phyloP scores from a whole-genome alignment of 2,113 vertebrate species.

The Xerus inauris region DNA sequence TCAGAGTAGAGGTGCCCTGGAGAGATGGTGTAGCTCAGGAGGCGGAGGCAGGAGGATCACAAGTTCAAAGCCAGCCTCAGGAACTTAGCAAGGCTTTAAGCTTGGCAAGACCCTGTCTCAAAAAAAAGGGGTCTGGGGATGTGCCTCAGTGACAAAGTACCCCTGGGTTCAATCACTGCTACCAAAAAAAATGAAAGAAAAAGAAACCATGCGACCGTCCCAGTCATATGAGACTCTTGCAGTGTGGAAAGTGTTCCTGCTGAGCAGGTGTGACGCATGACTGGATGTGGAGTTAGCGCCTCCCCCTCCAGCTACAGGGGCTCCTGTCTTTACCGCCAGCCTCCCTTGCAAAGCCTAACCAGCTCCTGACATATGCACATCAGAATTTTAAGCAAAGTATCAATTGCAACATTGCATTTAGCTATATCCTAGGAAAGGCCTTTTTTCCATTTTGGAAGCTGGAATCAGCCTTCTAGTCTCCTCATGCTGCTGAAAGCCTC shows the following conservation, averaged over 20 bases:
- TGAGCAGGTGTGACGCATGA: accelerated
- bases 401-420: accelerated
- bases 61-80: too few species aligned
- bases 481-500: neutral
- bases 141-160: too few species aligned
- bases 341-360: accelerated
- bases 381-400: neutral
- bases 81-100: too few species aligned
- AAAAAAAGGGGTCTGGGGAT: too few species aligned
- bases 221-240: accelerated
- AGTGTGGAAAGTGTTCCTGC: accelerated
- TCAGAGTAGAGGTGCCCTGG: accelerated
- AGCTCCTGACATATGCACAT: accelerated
- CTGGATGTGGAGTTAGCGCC: accelerated
- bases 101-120: too few species aligned
- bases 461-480: neutral
- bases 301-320: neutral
- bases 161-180: too few species aligned
- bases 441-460: neutral
- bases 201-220: accelerated
- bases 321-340: neutral
- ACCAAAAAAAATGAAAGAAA: too few species aligned
- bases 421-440: neutral
- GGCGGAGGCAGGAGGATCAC: neutral
- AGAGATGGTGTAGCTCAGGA: accelerated